These are phyloP conservation scores for Elanus axillaris DNA, from an alignment of 2,113 vertebrate genomes.

Conservation along the genomic window DNA sequence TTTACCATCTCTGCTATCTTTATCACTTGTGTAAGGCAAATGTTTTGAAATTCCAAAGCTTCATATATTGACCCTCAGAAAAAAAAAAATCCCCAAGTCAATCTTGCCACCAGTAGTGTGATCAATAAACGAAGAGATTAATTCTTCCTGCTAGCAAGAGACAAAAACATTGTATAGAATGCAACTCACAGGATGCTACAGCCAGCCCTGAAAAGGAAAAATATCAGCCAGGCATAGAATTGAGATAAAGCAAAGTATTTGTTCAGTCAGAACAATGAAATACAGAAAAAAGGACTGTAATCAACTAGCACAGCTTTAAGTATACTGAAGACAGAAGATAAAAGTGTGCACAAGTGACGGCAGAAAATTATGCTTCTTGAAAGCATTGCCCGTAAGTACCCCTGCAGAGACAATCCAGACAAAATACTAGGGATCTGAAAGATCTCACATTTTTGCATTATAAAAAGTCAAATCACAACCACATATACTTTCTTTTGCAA, in stretches of 20 bases:
- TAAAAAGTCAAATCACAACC: neutral
- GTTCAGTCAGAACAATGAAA: constrained; percentile 12
- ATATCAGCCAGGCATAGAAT: neutral
- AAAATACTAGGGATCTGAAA: neutral
- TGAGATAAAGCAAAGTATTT: constrained; percentile 12
- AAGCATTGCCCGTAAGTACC: neutral
- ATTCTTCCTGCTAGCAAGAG: neutral
- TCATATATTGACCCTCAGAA: neutral
- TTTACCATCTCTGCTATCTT: neutral
- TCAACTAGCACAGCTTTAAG: neutral
- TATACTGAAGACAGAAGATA: neutral
- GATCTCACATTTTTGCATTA: neutral
- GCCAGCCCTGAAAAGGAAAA: constrained; percentile 6
- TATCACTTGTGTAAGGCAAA: neutral
- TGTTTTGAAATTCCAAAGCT: neutral
- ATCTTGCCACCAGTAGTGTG: neutral
- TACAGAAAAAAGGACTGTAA: neutral
- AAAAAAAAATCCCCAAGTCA: neutral
- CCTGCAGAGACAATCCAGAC: neutral
- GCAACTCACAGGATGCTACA: neutral
- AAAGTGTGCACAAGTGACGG: neutral
- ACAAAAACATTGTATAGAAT: neutral
- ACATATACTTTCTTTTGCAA: neutral
- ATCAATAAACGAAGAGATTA: neutral
- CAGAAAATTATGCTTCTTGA: neutral